Conservation (phyloP, 2,888 invertebrate species). For the Cheilosia urbana region DNA sequence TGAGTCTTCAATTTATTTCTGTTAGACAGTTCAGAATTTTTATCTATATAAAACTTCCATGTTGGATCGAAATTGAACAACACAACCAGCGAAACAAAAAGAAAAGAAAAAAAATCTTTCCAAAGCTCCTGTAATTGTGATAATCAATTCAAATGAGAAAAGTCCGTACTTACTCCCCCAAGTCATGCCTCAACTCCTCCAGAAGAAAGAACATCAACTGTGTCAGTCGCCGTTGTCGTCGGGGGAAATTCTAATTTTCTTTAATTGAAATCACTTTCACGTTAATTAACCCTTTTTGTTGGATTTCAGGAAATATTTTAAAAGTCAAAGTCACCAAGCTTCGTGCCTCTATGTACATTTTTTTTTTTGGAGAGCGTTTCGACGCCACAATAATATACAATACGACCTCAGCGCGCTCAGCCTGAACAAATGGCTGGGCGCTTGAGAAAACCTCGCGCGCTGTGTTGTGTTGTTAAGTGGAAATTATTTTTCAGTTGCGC, state of each 20-base stretch:
- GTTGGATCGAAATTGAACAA: slow-evolving; percentile 8
- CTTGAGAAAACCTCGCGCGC: slow-evolving; percentile 47
- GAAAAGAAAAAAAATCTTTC: background rate
- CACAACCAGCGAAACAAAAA: background rate
- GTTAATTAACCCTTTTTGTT: slow-evolving; percentile 78
- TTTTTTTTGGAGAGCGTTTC: background rate
- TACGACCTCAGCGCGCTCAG: slow-evolving; percentile 1
- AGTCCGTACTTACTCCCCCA: slow-evolving; percentile 3
- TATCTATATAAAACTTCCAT: slow-evolving; percentile 9
- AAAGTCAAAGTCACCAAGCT: slow-evolving; percentile 35
- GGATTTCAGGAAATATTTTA: slow-evolving; percentile 52
- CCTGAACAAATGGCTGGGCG: slow-evolving; percentile 17
- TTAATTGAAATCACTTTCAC: slow-evolving; percentile 79
- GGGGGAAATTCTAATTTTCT: slow-evolving; percentile 77
- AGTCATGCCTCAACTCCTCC: background rate
- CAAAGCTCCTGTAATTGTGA: slow-evolving; percentile 42
- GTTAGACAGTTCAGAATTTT: slow-evolving; percentile 19
- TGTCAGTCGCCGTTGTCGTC: slow-evolving; percentile 51
- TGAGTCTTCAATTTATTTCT: slow-evolving; percentile 33
- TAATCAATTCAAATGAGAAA: slow-evolving; percentile 65
- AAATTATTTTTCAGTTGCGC: slow-evolving; percentile 68
- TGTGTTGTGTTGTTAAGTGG: slow-evolving; percentile 64
- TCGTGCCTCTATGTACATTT: background rate
- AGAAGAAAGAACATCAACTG: slow-evolving; percentile 20
- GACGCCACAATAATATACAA: slow-evolving; percentile 14